These are phyloP conservation scores for Hofmannophila pseudospretella DNA, from an alignment of 2,888 invertebrate species.

Conservation along the genomic window DNA sequence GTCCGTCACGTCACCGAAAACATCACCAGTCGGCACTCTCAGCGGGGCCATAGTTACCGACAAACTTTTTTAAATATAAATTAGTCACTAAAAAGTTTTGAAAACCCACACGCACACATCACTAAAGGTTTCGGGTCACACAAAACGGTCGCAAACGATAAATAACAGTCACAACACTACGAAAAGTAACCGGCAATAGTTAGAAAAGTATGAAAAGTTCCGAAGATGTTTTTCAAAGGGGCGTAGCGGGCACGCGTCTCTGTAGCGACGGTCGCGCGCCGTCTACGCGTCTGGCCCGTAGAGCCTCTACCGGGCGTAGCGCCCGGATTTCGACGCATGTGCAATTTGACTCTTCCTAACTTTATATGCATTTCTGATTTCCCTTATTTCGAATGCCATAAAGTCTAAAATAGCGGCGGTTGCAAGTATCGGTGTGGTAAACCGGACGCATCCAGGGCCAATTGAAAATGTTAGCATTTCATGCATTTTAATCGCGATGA, in stretches of 20 bases:
- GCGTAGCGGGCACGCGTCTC: constrained; percentile 53
- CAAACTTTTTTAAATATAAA: constrained; percentile 17
- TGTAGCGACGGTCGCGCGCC: constrained; percentile 51
- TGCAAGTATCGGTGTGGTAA: not conserved
- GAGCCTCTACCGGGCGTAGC: constrained; percentile 38
- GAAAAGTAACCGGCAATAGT: constrained; percentile 28
- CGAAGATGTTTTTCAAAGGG: constrained; percentile 31
- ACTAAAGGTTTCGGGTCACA: constrained; percentile 18
- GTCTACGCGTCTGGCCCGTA: constrained; percentile 38
- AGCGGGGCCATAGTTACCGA: constrained; percentile 51
- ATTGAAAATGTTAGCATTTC: constrained; percentile 45
- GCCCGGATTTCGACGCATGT: constrained; percentile 59
- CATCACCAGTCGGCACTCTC: constrained; percentile 44
- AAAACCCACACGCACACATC: constrained; percentile 19
- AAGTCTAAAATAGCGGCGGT: constrained; percentile 18
- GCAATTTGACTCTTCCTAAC: constrained; percentile 42
- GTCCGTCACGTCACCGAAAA: constrained; percentile 44
- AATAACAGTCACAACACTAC: constrained; percentile 13
- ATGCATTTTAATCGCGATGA: constrained; percentile 46
- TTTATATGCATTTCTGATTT: constrained; percentile 20
- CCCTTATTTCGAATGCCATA: constrained; percentile 24
- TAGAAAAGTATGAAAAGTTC: constrained; percentile 72
- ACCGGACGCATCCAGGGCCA: constrained; percentile 39
- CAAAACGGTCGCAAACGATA: constrained; percentile 31
- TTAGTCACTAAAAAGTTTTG: constrained; percentile 22